Percentiles rank a stretch among this genome's conserved stretches.
phyloP scores from a whole-genome alignment of 1,140 invertebrate species.

The Zophobas morio region DNA sequence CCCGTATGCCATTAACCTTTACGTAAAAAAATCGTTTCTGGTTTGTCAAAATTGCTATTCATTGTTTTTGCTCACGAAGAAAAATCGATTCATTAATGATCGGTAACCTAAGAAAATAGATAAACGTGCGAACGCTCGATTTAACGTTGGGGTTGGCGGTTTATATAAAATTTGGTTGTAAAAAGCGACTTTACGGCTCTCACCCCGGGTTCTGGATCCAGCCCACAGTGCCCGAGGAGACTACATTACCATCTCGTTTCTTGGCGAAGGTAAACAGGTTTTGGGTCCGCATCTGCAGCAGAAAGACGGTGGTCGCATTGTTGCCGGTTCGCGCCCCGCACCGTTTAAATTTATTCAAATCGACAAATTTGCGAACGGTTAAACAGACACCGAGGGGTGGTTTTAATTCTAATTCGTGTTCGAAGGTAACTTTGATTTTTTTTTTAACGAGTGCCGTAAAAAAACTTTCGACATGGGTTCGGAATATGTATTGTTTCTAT shows the following conservation, averaged over 20 bases:
- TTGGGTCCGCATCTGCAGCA: constrained; percentile 50
- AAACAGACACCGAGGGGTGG: background rate
- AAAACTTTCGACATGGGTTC: too few species aligned
- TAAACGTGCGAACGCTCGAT: constrained; percentile 1
- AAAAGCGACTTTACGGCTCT: constrained; percentile 38
- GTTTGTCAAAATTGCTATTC: constrained; percentile 43
- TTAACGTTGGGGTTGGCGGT: constrained; percentile 6
- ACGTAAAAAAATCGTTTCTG: constrained; percentile 41
- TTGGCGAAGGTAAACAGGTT: constrained; percentile 66
- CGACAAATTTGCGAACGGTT: constrained; percentile 20
- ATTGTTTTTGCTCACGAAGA: constrained; percentile 22
- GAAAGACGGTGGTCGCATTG: constrained; percentile 19
- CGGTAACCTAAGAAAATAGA: background rate
- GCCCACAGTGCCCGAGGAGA: constrained; percentile 29
- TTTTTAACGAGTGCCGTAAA: background rate
- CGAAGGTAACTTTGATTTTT: background rate
- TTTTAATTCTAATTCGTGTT: background rate
- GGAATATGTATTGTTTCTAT: too few species aligned
- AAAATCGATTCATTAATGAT: constrained; percentile 25
- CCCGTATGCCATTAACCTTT: constrained; percentile 47
- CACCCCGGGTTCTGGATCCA: constrained; percentile 35
- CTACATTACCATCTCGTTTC: constrained; percentile 61
- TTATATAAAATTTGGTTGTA: constrained; percentile 33
- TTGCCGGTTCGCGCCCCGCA: constrained; percentile 11
- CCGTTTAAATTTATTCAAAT: constrained; percentile 39